Evolutionary conservation across 2,797 vertebrate genomes (phyloP).

Genomic region (Mareca penelope): DNA sequence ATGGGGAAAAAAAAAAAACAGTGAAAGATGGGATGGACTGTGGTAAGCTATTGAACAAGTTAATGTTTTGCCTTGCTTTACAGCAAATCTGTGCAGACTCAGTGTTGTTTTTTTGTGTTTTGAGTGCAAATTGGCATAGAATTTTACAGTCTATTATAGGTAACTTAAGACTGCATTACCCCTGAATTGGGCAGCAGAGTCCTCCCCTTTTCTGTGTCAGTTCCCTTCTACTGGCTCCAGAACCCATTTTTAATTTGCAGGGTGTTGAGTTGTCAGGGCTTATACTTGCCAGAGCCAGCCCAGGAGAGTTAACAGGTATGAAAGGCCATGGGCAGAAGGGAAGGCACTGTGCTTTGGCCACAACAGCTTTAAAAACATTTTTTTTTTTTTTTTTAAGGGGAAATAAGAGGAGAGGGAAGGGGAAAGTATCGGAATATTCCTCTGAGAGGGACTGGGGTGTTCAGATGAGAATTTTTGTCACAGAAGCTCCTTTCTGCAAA

Average conservation of each 20-base stretch:
- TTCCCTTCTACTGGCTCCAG: neutral
- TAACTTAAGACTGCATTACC: fast-evolving
- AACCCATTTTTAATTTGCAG: neutral
- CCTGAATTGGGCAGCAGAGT: neutral
- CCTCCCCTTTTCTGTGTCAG: neutral
- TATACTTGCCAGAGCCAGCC: fast-evolving
- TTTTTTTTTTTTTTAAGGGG: neutral
- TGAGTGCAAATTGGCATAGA: neutral
- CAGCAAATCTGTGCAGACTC: neutral
- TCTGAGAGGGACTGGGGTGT: neutral
- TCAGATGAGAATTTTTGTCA: neutral
- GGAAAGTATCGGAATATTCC: neutral
- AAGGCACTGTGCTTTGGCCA: neutral
- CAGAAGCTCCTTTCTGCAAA: neutral
- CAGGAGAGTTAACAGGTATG: neutral
- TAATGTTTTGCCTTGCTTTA: neutral
- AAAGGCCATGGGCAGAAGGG: neutral
- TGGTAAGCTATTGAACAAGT: fast-evolving
- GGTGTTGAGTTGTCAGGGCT: neutral
- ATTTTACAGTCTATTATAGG: neutral
- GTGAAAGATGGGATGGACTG: neutral
- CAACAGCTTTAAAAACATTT: neutral
- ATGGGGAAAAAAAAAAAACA: neutral
- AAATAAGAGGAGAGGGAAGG: neutral
- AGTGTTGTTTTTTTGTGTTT: neutral